A percentile compares a stretch with the other conserved stretches of the same genome.
Evolutionary conservation across 1,140 invertebrate species (phyloP).

Genomic region (Phymorhynchus buccinoides): DNA sequence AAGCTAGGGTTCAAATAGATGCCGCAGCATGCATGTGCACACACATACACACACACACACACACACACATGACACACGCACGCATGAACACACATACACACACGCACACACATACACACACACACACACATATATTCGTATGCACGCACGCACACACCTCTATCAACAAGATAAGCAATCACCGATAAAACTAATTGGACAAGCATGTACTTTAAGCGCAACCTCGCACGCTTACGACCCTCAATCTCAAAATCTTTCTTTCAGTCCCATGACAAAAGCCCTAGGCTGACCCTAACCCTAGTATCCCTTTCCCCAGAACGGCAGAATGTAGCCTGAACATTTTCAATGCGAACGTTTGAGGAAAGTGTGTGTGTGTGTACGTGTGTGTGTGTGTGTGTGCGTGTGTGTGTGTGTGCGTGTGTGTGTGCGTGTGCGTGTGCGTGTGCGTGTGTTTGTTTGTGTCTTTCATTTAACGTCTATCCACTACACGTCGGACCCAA

Average conservation of each 20-base stretch:
- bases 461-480: not conserved
- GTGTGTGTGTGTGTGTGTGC: slow-evolving; percentile 4
- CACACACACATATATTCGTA: not conserved
- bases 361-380: not conserved
- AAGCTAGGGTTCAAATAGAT: too few species aligned
- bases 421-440: not conserved
- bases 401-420: slow-evolving; percentile 22
- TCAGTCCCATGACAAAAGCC: too few species aligned
- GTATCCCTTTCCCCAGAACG: too few species aligned
- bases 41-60: not conserved
- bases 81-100: not conserved
- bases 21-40: too few species aligned
- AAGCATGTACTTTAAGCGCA: too few species aligned
- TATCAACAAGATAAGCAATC: too few species aligned
- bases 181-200: too few species aligned
- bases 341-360: too few species aligned
- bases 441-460: not conserved
- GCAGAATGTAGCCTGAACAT: too few species aligned
- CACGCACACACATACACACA: not conserved
- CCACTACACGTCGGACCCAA: not conserved
- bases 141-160: not conserved
- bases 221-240: too few species aligned
- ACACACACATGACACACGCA: not conserved
- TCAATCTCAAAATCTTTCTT: too few species aligned
- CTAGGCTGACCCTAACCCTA: too few species aligned